Evolutionary conservation across 2,113 vertebrate genomes (phyloP), one percentile per base, ranked within the genome.

Genomic region (Bubo blakistoni): DNA sequence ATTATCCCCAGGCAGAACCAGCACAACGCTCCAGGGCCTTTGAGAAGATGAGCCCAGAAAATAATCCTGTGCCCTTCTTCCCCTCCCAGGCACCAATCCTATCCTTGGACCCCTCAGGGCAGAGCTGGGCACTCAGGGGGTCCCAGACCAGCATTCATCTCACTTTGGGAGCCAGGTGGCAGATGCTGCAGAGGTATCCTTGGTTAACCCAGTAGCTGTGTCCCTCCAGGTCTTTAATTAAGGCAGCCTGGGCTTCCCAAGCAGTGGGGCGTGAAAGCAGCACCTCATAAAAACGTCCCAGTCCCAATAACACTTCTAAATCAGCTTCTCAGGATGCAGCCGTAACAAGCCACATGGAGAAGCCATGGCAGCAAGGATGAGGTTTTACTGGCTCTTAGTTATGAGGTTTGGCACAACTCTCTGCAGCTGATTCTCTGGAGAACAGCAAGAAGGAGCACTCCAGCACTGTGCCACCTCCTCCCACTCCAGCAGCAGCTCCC

Each of bases 261-360:
- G 77, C 59, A 40, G 26, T 30, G 36, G 22, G 19, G 52, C 19
- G 30, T 61, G 81, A 92, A 91, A 94, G 27, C 57, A 96, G 36
- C 36, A 16, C 78, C 87, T 92, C 74, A 46, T 82, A 87, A 96
- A 96, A 94, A 69, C 0, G 0, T 82, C 90, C 66, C 87, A 38
- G 73, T 25, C 65, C 74, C 57, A 85, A 46, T 40, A 89, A 87
- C 52, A 26, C 19, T 86, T 52, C 90, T 95, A 93, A 93, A 96
- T 85, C 91, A 90, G 52, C 57, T 93, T 22, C 81, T 62, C 9
- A 5, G 73, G 78, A 54, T 32, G 84, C 81, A 85, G 84, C 73
- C 7, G 4, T 52, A 76, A 85, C 24, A 40, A 79, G 34, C 21
- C 58, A 47, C 61, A 10, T 24, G 59, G 72, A 96, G 81, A 55